Base-by-base conservation (phyloP, 1,140 invertebrate species). In the Nephila pilipes region DNA sequence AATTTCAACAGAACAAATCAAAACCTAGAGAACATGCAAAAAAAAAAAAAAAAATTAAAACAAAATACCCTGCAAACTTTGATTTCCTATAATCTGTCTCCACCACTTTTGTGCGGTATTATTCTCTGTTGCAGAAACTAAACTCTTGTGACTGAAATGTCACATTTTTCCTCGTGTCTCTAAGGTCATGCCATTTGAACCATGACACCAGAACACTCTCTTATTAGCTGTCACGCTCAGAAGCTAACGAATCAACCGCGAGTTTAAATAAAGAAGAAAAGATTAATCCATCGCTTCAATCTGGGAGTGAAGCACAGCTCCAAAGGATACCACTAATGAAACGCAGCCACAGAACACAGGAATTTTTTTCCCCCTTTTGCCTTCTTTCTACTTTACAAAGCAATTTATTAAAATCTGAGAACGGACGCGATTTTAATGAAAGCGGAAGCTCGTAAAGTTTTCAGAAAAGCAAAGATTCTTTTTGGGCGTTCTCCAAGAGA, bases 381-480 rank as follows among this genome's bases (percentile, higher is more conserved):
- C 69, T 75, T 75, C 69, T 75, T 75, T 75, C 69, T 75, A 75
- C 69, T 75, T 36, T 75, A 75, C 69, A 36, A 75, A 75, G 69
- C 69, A 75, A 75, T 75, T 75, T 75, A 75, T 75, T 75, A 75
- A 75, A 75, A 75, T 75, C 69, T 29, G 32, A 16, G 29, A 75
- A 36, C 69, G 69, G 69, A 75, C 69, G 69, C 69, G 69, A 75
- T 75, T 75, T 75, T 32, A 75, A 75, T 75, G 69, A 75, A 75
- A 75, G 69, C 69, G 69, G 69, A 75, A 75, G 69, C 29, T 36
- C 25, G 29, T 75, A 75, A 75, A 75, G 69, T 75, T 69, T 75
- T 65, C n/a, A n/a, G 69, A 16, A 18, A 32, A 75, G 25, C 69
- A 36, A 29, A 75, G 25, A 32, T 32, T 75, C 29, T 65, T 75